Evolutionary conservation across 35 echinoderm and acorn worm species (phyloP).

Genomic region (Lytechinus variegatus): DNA sequence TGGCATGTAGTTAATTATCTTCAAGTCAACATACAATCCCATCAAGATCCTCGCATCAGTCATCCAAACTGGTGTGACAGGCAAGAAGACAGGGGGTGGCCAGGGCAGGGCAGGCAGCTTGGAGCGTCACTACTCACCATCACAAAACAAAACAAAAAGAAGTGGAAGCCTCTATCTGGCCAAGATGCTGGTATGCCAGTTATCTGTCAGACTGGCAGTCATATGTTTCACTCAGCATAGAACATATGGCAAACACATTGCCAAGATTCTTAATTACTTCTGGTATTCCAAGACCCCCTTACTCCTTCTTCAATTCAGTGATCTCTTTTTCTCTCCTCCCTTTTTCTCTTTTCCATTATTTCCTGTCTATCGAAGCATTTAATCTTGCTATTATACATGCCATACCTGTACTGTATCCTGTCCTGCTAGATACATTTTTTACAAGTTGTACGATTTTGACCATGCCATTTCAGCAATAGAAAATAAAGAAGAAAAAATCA

Average conservation of each 20-base stretch:
- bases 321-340: conserved; percentile 5
- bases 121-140: background rate
- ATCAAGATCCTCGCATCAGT: background rate
- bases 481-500: too few relatives aligned
- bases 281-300: background rate
- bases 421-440: too few relatives aligned
- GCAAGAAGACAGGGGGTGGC: background rate
- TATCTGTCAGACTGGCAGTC: conserved; percentile 16
- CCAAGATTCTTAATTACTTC: conserved; percentile 34
- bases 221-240: conserved; percentile 9
- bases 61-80: background rate
- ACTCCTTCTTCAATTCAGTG: background rate
- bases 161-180: background rate
- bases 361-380: background rate
- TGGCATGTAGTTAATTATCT: background rate
- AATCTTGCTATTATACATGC: background rate
- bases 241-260: conserved; percentile 38
- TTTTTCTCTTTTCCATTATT: background rate
- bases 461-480: too few relatives aligned
- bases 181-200: conserved; percentile 10
- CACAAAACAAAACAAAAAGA: background rate
- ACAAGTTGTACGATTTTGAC: too few relatives aligned
- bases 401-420: background rate
- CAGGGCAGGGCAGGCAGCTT: background rate
- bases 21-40: background rate